These are phyloP conservation scores for Xiphophorus hellerii DNA, from an alignment of 2,113 vertebrate species.

Conservation along the genomic window DNA sequence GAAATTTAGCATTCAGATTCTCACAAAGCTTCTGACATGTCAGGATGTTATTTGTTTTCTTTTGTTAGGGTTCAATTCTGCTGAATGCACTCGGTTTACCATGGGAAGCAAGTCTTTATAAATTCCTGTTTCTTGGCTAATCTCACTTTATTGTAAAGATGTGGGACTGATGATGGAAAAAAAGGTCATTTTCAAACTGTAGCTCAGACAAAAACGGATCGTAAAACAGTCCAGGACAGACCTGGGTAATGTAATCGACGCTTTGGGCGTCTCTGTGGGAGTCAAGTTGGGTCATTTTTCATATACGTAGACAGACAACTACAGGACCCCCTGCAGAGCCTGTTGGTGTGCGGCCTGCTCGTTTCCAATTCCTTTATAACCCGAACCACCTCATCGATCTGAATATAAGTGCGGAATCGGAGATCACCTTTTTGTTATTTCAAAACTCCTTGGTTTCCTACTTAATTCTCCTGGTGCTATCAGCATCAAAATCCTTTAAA, in stretches of 20 bases:
- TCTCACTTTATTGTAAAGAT: not conserved
- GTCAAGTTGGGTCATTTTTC: conserved; percentile 21
- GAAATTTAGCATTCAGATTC: not conserved
- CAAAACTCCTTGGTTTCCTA: not conserved
- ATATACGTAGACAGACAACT: conserved; percentile 11
- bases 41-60: too few relatives aligned
- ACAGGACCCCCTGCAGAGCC: conserved; percentile 29
- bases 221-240: conserved; percentile 1
- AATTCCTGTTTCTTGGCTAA: too few relatives aligned
- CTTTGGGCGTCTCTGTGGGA: conserved; percentile 6
- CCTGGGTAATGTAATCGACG: not conserved
- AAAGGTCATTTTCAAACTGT: not conserved
- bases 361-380: conserved; percentile 9
- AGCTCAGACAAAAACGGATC: conserved; percentile 8
- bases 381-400: not conserved
- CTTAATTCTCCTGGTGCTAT: too few relatives aligned
- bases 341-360: conserved; percentile 37
- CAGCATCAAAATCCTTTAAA: not conserved
- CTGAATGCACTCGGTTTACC: too few relatives aligned
- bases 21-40: too few relatives aligned
- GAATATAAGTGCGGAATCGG: not conserved
- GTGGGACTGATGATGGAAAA: not conserved
- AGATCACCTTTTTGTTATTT: not conserved
- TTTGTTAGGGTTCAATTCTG: too few relatives aligned
- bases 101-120: not conserved